Evolutionary conservation across 1,140 invertebrate genomes (phyloP).

Genomic region (Zaprionus vittiger): DNA sequence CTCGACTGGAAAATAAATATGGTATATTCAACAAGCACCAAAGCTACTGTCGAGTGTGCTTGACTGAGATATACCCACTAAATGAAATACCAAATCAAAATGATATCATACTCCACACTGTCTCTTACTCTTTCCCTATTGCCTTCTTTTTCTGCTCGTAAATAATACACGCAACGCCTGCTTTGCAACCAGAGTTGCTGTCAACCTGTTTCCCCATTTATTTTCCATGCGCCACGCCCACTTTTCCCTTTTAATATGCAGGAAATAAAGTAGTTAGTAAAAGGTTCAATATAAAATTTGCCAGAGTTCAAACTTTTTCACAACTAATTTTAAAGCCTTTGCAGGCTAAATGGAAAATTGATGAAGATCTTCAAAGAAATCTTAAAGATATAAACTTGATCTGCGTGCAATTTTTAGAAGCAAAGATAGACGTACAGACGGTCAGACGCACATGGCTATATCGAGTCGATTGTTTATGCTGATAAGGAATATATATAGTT

Average conservation of each 20-base stretch:
- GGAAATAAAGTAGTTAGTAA: constrained; percentile 67
- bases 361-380: neutral
- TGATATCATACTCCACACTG: neutral
- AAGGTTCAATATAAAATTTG: neutral
- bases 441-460: no score
- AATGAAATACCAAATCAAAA: no score
- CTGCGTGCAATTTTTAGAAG: no score
- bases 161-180: constrained; percentile 77
- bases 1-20: no score
- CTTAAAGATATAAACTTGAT: no score
- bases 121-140: neutral
- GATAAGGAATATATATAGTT: no score
- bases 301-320: neutral
- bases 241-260: constrained; percentile 52
- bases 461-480: no score
- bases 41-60: no score
- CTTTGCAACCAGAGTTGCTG: constrained; percentile 56
- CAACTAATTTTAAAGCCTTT: neutral
- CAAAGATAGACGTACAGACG: no score
- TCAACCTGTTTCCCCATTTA: constrained; percentile 45
- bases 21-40: no score
- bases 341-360: neutral
- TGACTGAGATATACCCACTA: no score
- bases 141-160: constrained; percentile 50
- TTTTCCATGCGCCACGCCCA: constrained; percentile 27